Conservation (phyloP, 2,113 vertebrate species). For the Nyctibius bracteatus region DNA sequence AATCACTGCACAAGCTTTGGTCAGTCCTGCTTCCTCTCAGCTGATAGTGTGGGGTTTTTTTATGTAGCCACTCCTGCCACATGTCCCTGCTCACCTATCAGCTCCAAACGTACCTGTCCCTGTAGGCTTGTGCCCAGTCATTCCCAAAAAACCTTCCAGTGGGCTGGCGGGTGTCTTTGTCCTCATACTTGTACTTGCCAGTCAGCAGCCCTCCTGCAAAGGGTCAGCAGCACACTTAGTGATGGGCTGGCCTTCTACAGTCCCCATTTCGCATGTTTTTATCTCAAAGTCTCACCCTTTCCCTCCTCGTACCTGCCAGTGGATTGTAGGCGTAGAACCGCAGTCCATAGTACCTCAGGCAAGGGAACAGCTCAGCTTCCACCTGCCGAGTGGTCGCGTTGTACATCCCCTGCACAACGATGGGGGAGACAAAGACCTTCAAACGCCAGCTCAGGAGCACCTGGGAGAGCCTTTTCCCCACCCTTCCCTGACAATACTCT, state of each 20-base stretch:
- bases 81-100: conserved; percentile 42
- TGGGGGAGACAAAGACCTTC: not conserved
- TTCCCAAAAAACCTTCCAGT: conserved; percentile 89
- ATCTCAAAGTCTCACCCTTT: not conserved
- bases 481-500: not conserved
- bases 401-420: conserved; percentile 87
- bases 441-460: conserved; percentile 51
- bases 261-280: rapidly evolving
- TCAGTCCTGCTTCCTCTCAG: not conserved
- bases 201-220: conserved; percentile 88
- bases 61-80: not conserved
- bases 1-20: not conserved
- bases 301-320: conserved; percentile 80
- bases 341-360: conserved; percentile 81
- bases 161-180: conserved; percentile 79
- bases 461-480: not conserved
- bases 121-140: conserved; percentile 83
- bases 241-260: not conserved
- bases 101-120: conserved; percentile 79
- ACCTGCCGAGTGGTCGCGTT: conserved; percentile 92
- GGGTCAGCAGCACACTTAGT: not conserved
- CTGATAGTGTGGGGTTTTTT: not conserved
- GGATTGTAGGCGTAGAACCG: conserved; percentile 96
- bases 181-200: conserved; percentile 88
- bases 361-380: conserved; percentile 88